Conservation (phyloP, 2,888 invertebrate genomes). For the Latrodectus elegans region DNA sequence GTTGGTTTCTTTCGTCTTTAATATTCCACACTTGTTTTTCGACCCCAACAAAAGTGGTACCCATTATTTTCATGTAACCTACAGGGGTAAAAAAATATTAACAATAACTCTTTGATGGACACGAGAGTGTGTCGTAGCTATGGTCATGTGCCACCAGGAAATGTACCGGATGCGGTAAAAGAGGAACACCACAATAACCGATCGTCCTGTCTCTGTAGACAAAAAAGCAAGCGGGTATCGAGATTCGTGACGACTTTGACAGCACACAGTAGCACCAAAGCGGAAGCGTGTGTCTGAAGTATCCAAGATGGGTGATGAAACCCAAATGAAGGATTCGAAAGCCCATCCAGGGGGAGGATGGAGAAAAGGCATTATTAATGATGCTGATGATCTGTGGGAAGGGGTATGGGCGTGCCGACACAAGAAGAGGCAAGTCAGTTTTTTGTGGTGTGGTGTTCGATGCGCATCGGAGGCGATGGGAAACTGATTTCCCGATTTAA, state of each 20-base stretch:
- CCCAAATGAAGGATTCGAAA: constrained; percentile 42
- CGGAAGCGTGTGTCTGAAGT: constrained; percentile 29
- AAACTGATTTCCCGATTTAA: constrained; percentile 24
- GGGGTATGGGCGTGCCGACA: background rate
- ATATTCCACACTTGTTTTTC: too few species aligned
- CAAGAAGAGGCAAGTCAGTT: background rate
- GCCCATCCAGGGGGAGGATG: constrained; percentile 13
- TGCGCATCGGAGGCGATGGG: constrained; percentile 37
- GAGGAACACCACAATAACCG: constrained; percentile 19
- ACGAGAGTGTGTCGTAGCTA: background rate
- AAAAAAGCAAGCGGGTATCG: background rate
- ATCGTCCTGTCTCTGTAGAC: background rate
- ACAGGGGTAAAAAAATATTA: background rate
- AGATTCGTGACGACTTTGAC: constrained; percentile 54
- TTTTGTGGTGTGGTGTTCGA: background rate
- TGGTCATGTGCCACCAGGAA: constrained; percentile 21
- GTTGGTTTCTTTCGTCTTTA: too few species aligned
- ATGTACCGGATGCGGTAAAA: constrained; percentile 52
- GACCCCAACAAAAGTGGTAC: too few species aligned
- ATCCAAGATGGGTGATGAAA: constrained; percentile 37
- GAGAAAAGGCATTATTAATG: constrained; percentile 48
- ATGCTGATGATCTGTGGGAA: constrained; percentile 36
- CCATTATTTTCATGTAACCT: too few species aligned
- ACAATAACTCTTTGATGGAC: background rate
- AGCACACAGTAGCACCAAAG: constrained; percentile 31